phyloP scores from a whole-genome alignment of 2,797 vertebrate genomes.

The Limnodromus scolopaceus region DNA sequence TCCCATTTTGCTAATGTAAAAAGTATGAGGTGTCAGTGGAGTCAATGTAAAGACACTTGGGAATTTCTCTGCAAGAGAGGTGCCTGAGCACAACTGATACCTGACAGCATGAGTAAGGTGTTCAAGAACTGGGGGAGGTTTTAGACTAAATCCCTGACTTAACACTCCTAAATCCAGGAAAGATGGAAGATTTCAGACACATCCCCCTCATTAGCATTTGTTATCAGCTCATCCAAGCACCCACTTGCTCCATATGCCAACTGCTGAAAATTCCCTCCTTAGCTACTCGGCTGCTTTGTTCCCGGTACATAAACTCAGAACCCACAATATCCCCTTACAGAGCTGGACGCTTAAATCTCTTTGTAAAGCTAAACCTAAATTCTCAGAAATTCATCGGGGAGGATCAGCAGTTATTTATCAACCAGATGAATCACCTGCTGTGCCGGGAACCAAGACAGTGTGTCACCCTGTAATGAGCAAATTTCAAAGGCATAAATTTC shows the following conservation, averaged over 20 bases:
- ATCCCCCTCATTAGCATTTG: background rate
- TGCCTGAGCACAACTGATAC: background rate
- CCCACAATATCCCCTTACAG: background rate
- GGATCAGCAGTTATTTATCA: background rate
- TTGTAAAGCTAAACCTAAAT: background rate
- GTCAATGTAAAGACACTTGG: background rate
- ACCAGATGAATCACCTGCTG: background rate
- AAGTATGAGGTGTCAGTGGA: fast-evolving
- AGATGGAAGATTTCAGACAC: background rate
- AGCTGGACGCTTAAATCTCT: background rate
- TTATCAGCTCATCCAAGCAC: background rate
- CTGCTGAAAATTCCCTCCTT: background rate
- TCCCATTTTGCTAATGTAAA: background rate
- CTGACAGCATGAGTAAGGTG: background rate
- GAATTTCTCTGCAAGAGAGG: background rate
- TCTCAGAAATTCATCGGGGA: background rate
- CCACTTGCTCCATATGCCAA: background rate
- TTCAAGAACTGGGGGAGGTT: background rate
- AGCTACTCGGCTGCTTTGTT: background rate
- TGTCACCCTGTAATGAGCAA: background rate
- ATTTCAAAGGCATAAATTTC: background rate
- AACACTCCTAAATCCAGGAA: background rate
- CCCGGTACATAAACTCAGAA: background rate
- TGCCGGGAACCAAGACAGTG: background rate
- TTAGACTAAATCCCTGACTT: background rate